Base-by-base conservation (phyloP, 1,140 invertebrate species). In the Drosophila tsacasi region DNA sequence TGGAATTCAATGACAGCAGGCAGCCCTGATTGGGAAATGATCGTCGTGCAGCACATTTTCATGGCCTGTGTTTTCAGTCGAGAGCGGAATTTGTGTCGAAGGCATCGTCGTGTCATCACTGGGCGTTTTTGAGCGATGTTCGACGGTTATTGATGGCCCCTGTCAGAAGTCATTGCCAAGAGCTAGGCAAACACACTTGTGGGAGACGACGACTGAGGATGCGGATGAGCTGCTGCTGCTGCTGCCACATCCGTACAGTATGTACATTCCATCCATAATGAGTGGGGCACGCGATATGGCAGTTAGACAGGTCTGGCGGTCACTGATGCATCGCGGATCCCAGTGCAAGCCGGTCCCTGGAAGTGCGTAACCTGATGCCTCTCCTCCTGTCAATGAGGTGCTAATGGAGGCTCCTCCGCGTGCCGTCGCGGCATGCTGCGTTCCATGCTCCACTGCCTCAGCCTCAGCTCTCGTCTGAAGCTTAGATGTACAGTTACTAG, bases 311-410 rank as follows among this genome's bases (percentile, higher is more conserved):
- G 47, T 37, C 25, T 52, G 46, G 50, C 57, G 62, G 54, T 66
- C 73, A 82, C 69, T 85, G 83, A 65, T 86, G 78, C 83, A 57
- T 62, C 76, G 54, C 77, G 65, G 79, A 67, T 67, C 55, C 57
- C 64, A 61, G 64, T 50, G 65, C 62, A 67, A 40, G 46, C 27
- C 19, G 15, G 2, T 23, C 37, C 7, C 55, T 32, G 30, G 25
- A 35, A 42, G 58, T 68, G 82, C 71, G 84, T 80, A 89, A 89
- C 84, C 58, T 57, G 67, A 89, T 75, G 62, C 75, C 23, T 49
- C 58, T 35, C 17, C 60, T 60, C 46, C 71, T 89, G 81, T 84
- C 81, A 83, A 74, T 84, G 84, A 87, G 83, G 83, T 87, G 83
- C 84, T 87, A 87, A 87, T 89, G 77, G 81, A 67, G 77, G 32